Conservation (phyloP, 2,797 vertebrate species). For the Enteromius trimaculatus region DNA sequence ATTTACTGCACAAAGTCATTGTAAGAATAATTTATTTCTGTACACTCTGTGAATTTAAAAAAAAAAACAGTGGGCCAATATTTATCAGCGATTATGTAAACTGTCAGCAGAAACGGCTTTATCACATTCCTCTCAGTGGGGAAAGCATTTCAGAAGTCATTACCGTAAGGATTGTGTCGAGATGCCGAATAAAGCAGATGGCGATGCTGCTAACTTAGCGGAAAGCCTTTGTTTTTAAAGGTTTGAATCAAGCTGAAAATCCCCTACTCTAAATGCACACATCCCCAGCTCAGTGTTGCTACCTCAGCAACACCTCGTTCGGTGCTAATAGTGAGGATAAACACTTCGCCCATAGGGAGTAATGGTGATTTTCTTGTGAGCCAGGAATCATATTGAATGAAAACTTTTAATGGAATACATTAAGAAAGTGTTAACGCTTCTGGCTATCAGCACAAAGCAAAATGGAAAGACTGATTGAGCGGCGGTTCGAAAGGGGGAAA, state of each 20-base stretch:
- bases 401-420: conserved; percentile 68
- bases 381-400: conserved; percentile 59
- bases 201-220: conserved; percentile 60
- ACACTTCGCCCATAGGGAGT: conserved; percentile 52
- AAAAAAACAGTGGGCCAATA: conserved; percentile 41
- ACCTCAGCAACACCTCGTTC: conserved; percentile 51
- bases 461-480: conserved; percentile 66
- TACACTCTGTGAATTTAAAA: conserved; percentile 3
- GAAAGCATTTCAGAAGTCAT: conserved; percentile 57
- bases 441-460: conserved; percentile 49
- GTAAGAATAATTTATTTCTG: conserved; percentile 28
- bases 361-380: conserved; percentile 56
- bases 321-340: conserved; percentile 60
- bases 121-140: conserved; percentile 49
- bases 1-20: conserved; percentile 28
- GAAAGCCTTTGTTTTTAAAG: conserved; percentile 62
- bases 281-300: conserved; percentile 51
- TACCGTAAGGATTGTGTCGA: conserved; percentile 59
- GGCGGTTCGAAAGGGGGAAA: conserved; percentile 18
- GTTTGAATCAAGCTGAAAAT: conserved; percentile 62
- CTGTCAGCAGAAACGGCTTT: conserved; percentile 57
- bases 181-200: conserved; percentile 58
- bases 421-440: conserved; percentile 53
- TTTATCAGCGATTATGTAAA: conserved; percentile 55
- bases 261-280: conserved; percentile 55